phyloP scores from a whole-genome alignment of 1,140 invertebrate genomes.

The Dryas iulia region DNA sequence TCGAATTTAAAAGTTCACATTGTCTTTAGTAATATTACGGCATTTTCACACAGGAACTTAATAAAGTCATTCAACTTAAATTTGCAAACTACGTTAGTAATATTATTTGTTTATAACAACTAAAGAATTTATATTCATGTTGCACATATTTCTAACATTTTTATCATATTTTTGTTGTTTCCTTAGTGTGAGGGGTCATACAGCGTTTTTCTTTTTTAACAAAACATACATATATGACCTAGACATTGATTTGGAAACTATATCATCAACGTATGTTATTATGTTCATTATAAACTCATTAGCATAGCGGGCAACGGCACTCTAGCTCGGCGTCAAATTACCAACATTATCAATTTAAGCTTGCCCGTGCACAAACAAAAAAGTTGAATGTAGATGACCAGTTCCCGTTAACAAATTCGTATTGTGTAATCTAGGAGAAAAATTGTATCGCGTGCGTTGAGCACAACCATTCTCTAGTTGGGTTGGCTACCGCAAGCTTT shows the following conservation, averaged over 20 bases:
- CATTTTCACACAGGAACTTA: slow-evolving; percentile 31
- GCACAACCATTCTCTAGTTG: slow-evolving; percentile 53
- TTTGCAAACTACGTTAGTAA: slow-evolving; percentile 7
- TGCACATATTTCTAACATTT: too few relatives aligned
- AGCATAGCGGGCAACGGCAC: slow-evolving; percentile 75
- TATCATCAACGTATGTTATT: slow-evolving; percentile 73
- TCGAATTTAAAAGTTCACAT: slow-evolving; percentile 48
- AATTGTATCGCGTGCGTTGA: slow-evolving; percentile 71
- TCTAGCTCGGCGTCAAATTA: slow-evolving; percentile 72
- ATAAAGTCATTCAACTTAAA: slow-evolving; percentile 43
- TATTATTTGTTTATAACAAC: not conserved
- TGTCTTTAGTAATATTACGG: slow-evolving; percentile 40
- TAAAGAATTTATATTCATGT: not conserved
- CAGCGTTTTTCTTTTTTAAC: slow-evolving; percentile 20
- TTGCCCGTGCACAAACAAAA: slow-evolving; percentile 73
- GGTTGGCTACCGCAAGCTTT: slow-evolving; percentile 28
- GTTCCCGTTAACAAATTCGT: slow-evolving; percentile 78
- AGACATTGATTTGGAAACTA: slow-evolving; percentile 75
- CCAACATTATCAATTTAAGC: slow-evolving; percentile 79
- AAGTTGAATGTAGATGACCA: slow-evolving; percentile 72
- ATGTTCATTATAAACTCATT: slow-evolving; percentile 78
- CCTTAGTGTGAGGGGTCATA: not conserved
- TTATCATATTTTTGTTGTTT: not conserved
- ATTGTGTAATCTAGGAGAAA: slow-evolving; percentile 79
- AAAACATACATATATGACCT: slow-evolving; percentile 54